phyloP scores from a whole-genome alignment of 2,113 vertebrate species.

The Euleptes europaea region DNA sequence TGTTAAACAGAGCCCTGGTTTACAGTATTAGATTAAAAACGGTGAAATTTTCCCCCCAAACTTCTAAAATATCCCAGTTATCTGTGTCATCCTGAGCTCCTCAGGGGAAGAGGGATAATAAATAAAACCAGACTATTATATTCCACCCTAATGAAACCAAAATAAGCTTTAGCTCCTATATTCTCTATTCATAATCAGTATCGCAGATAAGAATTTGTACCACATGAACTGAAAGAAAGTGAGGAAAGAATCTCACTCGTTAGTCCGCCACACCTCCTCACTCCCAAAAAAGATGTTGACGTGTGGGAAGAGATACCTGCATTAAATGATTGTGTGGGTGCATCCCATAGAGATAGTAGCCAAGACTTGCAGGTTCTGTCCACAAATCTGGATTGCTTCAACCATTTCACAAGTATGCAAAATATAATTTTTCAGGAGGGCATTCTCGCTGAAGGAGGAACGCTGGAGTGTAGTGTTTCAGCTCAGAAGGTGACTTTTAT shows the following conservation, averaged over 20 bases:
- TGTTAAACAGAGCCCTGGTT: too few species aligned
- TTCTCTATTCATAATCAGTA: background rate
- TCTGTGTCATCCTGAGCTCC: too few species aligned
- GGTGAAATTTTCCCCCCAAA: too few species aligned
- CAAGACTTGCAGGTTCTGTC: background rate
- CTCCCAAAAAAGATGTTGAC: background rate
- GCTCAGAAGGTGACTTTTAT: too few species aligned
- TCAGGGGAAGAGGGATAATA: too few species aligned
- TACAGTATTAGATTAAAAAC: too few species aligned
- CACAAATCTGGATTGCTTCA: background rate
- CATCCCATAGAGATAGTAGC: background rate
- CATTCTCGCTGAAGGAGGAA: too few species aligned
- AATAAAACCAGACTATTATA: background rate
- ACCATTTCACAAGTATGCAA: too few species aligned
- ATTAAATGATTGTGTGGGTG: background rate
- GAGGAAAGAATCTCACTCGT: background rate
- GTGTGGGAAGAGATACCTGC: background rate
- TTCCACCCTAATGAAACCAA: background rate
- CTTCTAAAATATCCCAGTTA: too few species aligned
- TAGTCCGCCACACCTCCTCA: background rate
- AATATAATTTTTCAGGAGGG: too few species aligned
- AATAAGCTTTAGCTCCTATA: background rate
- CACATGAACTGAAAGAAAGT: background rate
- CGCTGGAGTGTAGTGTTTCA: too few species aligned
- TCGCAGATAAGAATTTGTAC: background rate